Conservation (phyloP, 30 jellyfish, hydroid and myxozoan genomes). For the Aurelia aurita region DNA sequence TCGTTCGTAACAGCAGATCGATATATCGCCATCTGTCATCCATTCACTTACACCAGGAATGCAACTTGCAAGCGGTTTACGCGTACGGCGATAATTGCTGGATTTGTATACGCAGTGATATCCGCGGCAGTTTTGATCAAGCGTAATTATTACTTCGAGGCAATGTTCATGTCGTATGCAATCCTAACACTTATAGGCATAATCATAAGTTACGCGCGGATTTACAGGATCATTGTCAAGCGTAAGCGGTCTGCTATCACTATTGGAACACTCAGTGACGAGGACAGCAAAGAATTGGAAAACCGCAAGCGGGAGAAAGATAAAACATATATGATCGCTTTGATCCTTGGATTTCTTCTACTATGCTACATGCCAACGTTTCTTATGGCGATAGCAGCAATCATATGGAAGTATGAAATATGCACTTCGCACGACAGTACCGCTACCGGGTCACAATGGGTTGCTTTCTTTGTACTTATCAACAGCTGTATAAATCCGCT, state of each 20-base stretch:
- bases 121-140: not conserved
- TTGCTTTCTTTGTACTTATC: conserved; percentile 4
- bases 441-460: conserved; percentile 16
- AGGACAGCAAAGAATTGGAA: not conserved
- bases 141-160: conserved; percentile 21
- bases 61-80: conserved; percentile 39
- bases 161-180: not conserved
- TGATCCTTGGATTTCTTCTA: not conserved
- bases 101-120: not conserved
- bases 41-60: conserved; percentile 4
- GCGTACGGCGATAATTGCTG: not conserved
- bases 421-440: conserved; percentile 21
- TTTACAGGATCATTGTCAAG: conserved; percentile 36
- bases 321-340: conserved; percentile 13
- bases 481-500: conserved; percentile 54
- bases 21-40: conserved; percentile 58
- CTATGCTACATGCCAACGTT: conserved; percentile 40
- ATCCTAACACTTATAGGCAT: not conserved
- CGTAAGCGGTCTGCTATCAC: conserved; percentile 9
- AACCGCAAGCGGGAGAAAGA: conserved; percentile 11
- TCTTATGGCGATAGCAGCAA: not conserved
- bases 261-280: conserved; percentile 27
- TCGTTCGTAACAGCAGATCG: conserved; percentile 48
- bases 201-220: conserved; percentile 20
- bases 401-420: not conserved